These are phyloP conservation scores for Burhinus bistriatus DNA, from an alignment of 2,113 vertebrate species.

Conservation along the genomic window DNA sequence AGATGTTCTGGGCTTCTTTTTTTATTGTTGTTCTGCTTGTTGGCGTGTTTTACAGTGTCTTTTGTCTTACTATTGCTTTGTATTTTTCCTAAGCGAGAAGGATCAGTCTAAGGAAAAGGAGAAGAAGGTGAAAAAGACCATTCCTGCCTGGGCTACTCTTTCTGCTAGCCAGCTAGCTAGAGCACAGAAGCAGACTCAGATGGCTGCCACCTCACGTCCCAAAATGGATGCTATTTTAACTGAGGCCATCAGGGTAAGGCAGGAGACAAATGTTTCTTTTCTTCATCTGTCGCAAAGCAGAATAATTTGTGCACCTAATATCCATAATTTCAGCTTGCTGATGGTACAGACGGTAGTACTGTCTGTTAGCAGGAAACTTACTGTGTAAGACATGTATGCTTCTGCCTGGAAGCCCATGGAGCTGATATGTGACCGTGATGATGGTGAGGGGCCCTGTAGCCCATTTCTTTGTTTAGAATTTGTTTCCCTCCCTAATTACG, in stretches of 20 bases:
- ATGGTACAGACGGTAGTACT: background rate
- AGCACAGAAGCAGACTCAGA: constrained; percentile 83
- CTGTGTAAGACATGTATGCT: background rate
- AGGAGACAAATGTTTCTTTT: background rate
- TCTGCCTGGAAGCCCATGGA: background rate
- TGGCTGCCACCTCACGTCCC: constrained; percentile 85
- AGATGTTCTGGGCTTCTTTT: background rate
- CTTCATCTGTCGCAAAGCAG: background rate
- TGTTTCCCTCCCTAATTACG: background rate
- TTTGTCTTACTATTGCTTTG: background rate
- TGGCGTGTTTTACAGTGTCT: background rate
- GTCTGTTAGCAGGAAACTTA: background rate
- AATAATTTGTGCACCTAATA: background rate
- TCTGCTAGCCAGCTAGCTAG: constrained; percentile 85
- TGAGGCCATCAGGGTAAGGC: constrained; percentile 89
- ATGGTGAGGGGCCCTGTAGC: background rate
- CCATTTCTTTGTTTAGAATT: background rate
- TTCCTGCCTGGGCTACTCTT: constrained; percentile 94
- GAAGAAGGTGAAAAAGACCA: constrained; percentile 95
- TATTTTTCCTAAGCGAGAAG: constrained; percentile 80
- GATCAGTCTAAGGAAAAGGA: constrained; percentile 87
- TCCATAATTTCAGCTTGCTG: background rate
- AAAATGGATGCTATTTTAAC: constrained; percentile 93
- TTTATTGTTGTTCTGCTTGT: background rate
- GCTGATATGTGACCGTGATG: background rate